Evolutionary conservation across 2,113 vertebrate species (phyloP).

Genomic region (Eulacestoma nigropectus): DNA sequence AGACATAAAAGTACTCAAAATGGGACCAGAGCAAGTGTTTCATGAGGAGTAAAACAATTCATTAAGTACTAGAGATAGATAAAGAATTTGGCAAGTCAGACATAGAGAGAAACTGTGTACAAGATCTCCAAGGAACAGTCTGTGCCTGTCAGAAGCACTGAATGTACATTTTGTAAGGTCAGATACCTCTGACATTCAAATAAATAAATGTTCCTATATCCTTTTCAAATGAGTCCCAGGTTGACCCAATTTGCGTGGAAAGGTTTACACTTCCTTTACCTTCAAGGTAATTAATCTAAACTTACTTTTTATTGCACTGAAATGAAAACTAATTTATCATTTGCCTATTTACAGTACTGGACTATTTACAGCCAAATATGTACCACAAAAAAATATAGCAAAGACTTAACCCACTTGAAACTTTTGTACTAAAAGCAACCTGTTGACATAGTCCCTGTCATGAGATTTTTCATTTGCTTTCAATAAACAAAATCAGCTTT

Average conservation of each 20-base stretch:
- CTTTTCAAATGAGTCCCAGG: constrained; percentile 38
- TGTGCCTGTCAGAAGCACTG: constrained; percentile 13
- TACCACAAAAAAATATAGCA: neutral
- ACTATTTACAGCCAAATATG: neutral
- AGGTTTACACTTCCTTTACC: constrained; percentile 50
- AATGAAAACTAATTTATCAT: neutral
- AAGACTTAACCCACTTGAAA: neutral
- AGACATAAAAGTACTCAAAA: constrained; percentile 41
- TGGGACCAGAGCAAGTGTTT: constrained; percentile 37
- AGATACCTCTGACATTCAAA: constrained; percentile 26
- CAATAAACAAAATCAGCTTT: neutral
- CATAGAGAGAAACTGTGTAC: constrained; percentile 28
- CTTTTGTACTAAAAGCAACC: neutral
- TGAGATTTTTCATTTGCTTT: neutral
- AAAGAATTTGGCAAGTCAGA: constrained; percentile 47
- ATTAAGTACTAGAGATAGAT: neutral
- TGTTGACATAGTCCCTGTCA: neutral
- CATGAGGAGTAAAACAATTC: constrained; percentile 7
- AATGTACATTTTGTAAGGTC: constrained; percentile 11
- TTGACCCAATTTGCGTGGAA: constrained; percentile 18
- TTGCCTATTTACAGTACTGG: neutral
- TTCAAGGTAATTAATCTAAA: constrained; percentile 26
- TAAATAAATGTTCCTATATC: constrained; percentile 15
- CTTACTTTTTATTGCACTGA: neutral
- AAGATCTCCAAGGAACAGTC: constrained; percentile 45